Conservation (phyloP, 1,140 invertebrate species). For the Bombus fervidus region DNA sequence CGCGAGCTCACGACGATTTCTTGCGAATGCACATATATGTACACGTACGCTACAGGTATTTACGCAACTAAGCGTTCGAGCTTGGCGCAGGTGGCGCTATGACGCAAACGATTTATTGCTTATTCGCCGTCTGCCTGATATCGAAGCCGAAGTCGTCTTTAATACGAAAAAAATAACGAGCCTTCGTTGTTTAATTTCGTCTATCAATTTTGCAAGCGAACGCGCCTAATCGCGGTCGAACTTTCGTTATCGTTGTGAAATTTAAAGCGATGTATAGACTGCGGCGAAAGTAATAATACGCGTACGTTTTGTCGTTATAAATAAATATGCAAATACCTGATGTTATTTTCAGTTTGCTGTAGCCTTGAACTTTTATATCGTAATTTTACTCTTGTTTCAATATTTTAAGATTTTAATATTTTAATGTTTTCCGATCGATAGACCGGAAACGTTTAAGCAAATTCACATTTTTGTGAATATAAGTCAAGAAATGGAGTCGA, state of each 20-base stretch:
- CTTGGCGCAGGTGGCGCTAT: conserved; percentile 67
- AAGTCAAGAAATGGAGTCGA: too few species aligned
- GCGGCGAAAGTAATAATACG: neutral
- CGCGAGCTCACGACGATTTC: conserved; percentile 46
- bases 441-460: too few species aligned
- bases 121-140: conserved; percentile 54
- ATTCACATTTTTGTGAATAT: too few species aligned
- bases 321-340: too few species aligned
- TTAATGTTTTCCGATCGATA: too few species aligned
- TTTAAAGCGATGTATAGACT: neutral
- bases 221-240: neutral
- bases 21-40: conserved; percentile 16
- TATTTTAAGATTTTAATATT: too few species aligned
- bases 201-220: neutral
- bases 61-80: conserved; percentile 61
- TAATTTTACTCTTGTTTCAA: too few species aligned
- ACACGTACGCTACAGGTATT: conserved; percentile 39
- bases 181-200: neutral
- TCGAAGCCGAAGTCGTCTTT: neutral
- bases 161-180: neutral
- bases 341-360: too few species aligned
- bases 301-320: too few species aligned
- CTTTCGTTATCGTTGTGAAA: neutral
- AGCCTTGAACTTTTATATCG: too few species aligned
- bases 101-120: conserved; percentile 68